Percentiles rank a stretch among this genome's conserved stretches.
These are phyloP conservation scores for Eudemis profundana DNA, from an alignment of 2,888 invertebrate species.

Conservation along the genomic window DNA sequence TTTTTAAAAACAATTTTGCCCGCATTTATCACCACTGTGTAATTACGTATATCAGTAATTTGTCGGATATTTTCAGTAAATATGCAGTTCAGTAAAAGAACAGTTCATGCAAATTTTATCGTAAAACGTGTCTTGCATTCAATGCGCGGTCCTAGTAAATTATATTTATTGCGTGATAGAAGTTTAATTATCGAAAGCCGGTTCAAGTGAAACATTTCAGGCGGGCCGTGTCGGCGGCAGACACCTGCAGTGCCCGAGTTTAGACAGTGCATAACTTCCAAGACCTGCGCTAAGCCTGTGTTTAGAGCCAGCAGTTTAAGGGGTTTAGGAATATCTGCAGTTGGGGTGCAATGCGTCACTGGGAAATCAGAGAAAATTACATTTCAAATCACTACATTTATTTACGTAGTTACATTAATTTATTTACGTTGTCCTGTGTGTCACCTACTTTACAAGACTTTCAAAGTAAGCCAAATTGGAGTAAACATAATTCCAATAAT, in stretches of 20 bases:
- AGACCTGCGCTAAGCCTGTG: slow-evolving; percentile 37
- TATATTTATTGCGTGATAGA: not conserved
- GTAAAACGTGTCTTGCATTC: no score
- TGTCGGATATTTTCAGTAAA: no score
- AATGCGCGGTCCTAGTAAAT: no score
- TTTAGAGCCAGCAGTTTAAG: slow-evolving; percentile 29
- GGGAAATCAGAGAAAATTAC: slow-evolving; percentile 2
- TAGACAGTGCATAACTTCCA: slow-evolving; percentile 41
- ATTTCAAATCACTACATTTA: no score
- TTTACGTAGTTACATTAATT: no score
- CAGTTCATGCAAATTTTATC: no score
- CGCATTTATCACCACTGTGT: no score
- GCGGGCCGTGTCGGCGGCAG: slow-evolving; percentile 11
- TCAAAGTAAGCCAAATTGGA: not conserved
- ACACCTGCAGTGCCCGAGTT: slow-evolving; percentile 29
- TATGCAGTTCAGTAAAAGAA: no score
- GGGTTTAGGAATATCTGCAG: slow-evolving; percentile 31
- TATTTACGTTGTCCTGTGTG: not conserved
- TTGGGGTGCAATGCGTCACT: slow-evolving; percentile 24
- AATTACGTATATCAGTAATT: no score
- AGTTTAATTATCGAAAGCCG: not conserved
- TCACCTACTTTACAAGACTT: no score
- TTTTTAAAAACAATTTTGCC: no score
- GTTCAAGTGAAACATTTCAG: slow-evolving; percentile 1
- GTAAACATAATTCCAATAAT: slow-evolving; percentile 10